These are phyloP conservation scores for Xestia sexstrigata DNA, from an alignment of 2,888 invertebrate genomes.

Conservation along the genomic window DNA sequence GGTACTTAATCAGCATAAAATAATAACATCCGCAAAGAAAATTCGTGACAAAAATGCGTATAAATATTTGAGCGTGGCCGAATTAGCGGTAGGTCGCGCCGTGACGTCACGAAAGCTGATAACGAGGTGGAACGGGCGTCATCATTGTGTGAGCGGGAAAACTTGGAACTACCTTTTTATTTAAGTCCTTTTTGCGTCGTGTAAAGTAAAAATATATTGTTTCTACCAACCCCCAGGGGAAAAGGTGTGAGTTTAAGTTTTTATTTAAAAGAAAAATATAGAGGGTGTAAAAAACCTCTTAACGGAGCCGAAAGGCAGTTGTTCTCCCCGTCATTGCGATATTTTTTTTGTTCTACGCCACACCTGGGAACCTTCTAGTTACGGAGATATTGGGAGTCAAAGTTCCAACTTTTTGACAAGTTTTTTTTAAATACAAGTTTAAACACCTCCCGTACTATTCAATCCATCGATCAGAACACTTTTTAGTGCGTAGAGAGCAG, in stretches of 20 bases:
- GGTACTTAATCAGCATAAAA: slow-evolving; percentile 13
- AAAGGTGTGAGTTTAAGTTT: not conserved
- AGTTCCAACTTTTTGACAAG: too few species aligned
- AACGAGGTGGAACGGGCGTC: slow-evolving; percentile 33
- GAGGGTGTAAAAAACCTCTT: too few species aligned
- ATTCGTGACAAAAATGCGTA: slow-evolving; percentile 16
- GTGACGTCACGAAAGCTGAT: slow-evolving; percentile 50
- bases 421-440: too few species aligned
- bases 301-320: too few species aligned
- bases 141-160: slow-evolving; percentile 40
- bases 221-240: too few species aligned
- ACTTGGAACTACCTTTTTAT: slow-evolving; percentile 39
- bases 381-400: too few species aligned
- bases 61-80: slow-evolving; percentile 1
- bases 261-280: not conserved
- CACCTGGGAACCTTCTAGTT: too few species aligned
- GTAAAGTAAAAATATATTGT: not conserved
- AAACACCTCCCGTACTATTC: too few species aligned
- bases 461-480: too few species aligned
- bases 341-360: too few species aligned
- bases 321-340: too few species aligned
- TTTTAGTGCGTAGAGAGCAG: too few species aligned
- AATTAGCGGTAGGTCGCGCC: slow-evolving; percentile 31
- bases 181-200: not conserved
- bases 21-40: slow-evolving; percentile 9